A percentile compares a stretch with the other conserved stretches of the same genome.
phyloP scores from a whole-genome alignment of 37 sponge, comb jelly and placozoan species.

The Spongilla lacustris region DNA sequence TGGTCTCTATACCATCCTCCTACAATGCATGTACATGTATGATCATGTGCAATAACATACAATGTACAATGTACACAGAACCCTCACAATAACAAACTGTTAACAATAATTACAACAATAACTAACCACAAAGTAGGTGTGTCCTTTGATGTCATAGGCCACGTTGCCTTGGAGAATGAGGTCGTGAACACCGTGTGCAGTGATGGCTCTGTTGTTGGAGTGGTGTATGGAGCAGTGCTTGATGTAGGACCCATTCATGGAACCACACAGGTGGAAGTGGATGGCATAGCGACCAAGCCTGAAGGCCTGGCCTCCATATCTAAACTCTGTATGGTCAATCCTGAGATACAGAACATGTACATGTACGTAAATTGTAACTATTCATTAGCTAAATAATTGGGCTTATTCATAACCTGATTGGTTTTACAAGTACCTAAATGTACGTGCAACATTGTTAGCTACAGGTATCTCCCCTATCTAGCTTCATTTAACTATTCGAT shows the following conservation, averaged over 20 bases:
- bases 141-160: constrained; percentile 88
- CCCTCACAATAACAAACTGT: too few relatives aligned
- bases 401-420: too few relatives aligned
- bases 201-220: constrained; percentile 95
- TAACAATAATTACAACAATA: too few relatives aligned
- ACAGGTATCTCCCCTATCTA: too few relatives aligned
- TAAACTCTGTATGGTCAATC: constrained; percentile 85
- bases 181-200: constrained; percentile 89
- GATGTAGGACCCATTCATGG: constrained; percentile 87
- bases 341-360: constrained; percentile 51
- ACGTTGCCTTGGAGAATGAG: constrained; percentile 93
- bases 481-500: too few relatives aligned
- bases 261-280: constrained; percentile 93
- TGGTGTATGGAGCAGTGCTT: constrained; percentile 92
- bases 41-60: neutral
- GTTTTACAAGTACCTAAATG: too few relatives aligned
- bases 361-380: constrained; percentile 90
- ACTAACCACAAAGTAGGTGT: constrained; percentile 90
- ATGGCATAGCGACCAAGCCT: constrained; percentile 95
- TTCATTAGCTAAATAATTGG: constrained; percentile 91
- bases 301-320: constrained; percentile 95
- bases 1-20: constrained; percentile 94
- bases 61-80: too few relatives aligned
- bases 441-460: too few relatives aligned
- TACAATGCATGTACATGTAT: constrained; percentile 45